Conservation (phyloP, 2,113 vertebrate species). For the Geothlypis trichas region DNA sequence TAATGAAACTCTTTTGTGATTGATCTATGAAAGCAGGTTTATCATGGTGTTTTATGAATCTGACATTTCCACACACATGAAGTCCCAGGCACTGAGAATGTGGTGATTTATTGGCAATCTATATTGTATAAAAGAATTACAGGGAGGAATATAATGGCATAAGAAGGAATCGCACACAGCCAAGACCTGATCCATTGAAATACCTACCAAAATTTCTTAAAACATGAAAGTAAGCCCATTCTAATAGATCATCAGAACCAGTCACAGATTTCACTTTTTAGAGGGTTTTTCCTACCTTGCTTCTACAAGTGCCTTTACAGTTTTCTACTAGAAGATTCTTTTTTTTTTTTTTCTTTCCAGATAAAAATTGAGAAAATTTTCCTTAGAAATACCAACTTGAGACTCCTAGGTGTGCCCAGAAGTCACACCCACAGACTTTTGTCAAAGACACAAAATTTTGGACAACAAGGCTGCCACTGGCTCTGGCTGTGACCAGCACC, state of each 20-base stretch:
- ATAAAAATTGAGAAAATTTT: neutral
- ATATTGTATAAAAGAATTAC: neutral
- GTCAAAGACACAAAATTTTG: neutral
- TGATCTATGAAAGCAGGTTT: neutral
- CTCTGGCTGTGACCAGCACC: fast-evolving
- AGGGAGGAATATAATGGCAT: neutral
- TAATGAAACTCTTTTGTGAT: neutral
- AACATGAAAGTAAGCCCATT: neutral
- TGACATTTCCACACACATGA: neutral
- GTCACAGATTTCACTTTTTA: neutral
- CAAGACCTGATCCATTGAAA: neutral
- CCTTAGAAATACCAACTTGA: neutral
- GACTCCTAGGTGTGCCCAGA: neutral
- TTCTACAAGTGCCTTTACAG: neutral
- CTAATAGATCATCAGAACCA: neutral
- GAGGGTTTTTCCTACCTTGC: neutral
- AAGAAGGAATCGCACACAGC: neutral
- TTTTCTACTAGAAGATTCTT: neutral
- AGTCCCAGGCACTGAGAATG: neutral
- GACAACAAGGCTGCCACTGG: fast-evolving
- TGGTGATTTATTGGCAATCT: neutral
- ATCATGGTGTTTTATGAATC: neutral
- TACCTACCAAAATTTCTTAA: neutral
- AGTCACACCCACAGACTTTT: neutral
- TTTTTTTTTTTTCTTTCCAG: neutral